Conservation (phyloP, 2,888 invertebrate genomes). For the Cyaniris semiargus region DNA sequence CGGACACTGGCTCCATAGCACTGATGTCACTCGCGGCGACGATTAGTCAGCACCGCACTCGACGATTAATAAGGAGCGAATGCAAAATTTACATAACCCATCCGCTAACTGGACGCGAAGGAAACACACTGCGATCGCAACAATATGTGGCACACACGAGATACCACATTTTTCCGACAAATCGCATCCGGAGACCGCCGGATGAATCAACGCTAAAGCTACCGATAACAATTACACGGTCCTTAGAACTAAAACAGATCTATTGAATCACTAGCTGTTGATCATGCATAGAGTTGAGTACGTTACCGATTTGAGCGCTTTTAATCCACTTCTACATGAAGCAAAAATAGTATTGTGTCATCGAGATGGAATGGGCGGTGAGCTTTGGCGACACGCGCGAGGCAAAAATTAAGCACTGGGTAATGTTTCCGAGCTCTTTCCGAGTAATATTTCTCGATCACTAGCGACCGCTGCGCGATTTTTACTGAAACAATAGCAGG, state of each 20-base stretch:
- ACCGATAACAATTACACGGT: slow-evolving; percentile 61
- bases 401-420: slow-evolving; percentile 34
- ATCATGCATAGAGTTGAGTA: slow-evolving; percentile 43
- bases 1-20: slow-evolving; percentile 67
- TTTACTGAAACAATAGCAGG: slow-evolving; percentile 69
- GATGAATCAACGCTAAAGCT: slow-evolving; percentile 66
- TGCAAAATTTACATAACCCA: slow-evolving; percentile 46
- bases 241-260: slow-evolving; percentile 50
- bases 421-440: slow-evolving; percentile 30
- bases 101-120: slow-evolving; percentile 60
- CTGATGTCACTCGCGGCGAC: slow-evolving; percentile 36
- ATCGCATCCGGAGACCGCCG: slow-evolving; percentile 76
- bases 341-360: slow-evolving; percentile 54
- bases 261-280: slow-evolving; percentile 41
- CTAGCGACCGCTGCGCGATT: slow-evolving; percentile 65
- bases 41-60: slow-evolving; percentile 36
- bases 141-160: slow-evolving; percentile 62
- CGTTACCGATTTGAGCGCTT: slow-evolving; percentile 45
- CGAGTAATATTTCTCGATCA: slow-evolving; percentile 43
- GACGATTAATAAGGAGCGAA: slow-evolving; percentile 35
- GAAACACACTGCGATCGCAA: slow-evolving; percentile 72
- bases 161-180: slow-evolving; percentile 78
- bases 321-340: slow-evolving; percentile 41
- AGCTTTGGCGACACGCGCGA: slow-evolving; percentile 38
- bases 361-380: slow-evolving; percentile 46